Percentiles rank a stretch among this genome's conserved stretches.
Evolutionary conservation across 37 sponge, comb jelly and placozoan species (phyloP).

Genomic region (Oscarella lobularis): DNA sequence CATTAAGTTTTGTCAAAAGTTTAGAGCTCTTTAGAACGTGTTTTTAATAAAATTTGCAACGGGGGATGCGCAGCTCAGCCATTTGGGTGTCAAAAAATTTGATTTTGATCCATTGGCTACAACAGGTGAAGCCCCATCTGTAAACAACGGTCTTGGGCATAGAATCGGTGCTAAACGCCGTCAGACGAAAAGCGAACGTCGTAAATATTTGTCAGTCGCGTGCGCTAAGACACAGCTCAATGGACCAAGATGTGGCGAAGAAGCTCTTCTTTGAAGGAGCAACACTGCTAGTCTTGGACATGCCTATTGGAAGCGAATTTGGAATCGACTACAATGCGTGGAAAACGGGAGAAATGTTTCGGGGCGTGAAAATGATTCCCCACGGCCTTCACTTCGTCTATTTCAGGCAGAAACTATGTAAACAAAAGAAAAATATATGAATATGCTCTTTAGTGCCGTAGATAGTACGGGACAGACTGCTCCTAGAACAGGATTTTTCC

Average conservation of each 20-base stretch:
- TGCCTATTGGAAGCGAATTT: slow-evolving; percentile 65
- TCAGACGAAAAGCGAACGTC: no score
- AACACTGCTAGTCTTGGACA: slow-evolving; percentile 43
- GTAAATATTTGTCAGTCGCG: no score
- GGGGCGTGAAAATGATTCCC: slow-evolving; percentile 98
- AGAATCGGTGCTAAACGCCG: no score
- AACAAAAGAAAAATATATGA: no score
- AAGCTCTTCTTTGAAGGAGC: slow-evolving; percentile 61
- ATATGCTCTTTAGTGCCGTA: slow-evolving; percentile 46
- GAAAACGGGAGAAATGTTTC: slow-evolving; percentile 76
- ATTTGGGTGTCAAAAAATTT: no score
- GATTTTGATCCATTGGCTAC: no score
- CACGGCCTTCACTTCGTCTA: slow-evolving; percentile 86
- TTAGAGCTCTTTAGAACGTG: no score
- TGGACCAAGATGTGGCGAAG: slow-evolving; percentile 58
- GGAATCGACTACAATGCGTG: slow-evolving; percentile 94
- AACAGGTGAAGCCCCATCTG: no score
- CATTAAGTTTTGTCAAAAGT: not conserved
- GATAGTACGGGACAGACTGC: slow-evolving; percentile 62
- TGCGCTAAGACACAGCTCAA: no score
- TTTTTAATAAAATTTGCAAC: no score
- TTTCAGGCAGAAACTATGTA: slow-evolving; percentile 46
- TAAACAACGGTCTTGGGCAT: no score
- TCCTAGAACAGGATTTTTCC: slow-evolving; percentile 88
- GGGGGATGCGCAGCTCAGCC: no score